Evolutionary conservation across 2,113 vertebrate species (phyloP), one percentile per base, ranked within the genome.

Genomic region (Clarias magur): DNA sequence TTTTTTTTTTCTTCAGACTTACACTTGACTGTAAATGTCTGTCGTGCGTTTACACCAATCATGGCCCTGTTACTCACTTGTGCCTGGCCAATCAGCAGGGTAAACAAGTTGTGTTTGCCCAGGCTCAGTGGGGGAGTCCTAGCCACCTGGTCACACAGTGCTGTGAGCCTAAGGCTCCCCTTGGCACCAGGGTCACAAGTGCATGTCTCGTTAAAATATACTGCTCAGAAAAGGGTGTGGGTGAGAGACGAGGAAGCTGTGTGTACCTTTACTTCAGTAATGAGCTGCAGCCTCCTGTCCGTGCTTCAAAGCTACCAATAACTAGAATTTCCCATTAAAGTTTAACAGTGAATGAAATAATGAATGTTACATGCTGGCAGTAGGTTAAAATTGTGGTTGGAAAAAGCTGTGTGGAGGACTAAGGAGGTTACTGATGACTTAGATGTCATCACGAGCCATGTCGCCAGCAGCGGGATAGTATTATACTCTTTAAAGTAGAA

Each of bases 181-280:
- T 94, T 94, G 94, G 92, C 93, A 93, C 91, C 82, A 88, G 88
- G 92, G 93, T 94, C 94, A 94, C 92, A 95, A 95, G 90, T 93
- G 93, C 91, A 90, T 53, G 73, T 83, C 91, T 93, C 95, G 95
- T 95, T 94, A 93, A 76, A 67, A 80, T 25, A 17, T 86, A 27
- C 84, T 94, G 94, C 89, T 91, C 87, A 92, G 82, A 90, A 92
- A 87, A 86, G 19, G 79, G 86, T 30, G 38, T 54, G 48, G 48
- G 63, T 48, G 56, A 60, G 89, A 48, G 60, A 1, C 38, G 76
- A 42, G 76, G 76, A 34, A 83, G 56, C 63, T 34, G 42, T 68
- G 48, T 62, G 76, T 76, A 87, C 38, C 65, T 83, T 85, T n/a
- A 62, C 78, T 53, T 21, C 21, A 27, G 42, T 80, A 83, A 83